These are phyloP conservation scores for Liparis tanakae DNA, from an alignment of 2,797 vertebrate species.

Conservation along the genomic window DNA sequence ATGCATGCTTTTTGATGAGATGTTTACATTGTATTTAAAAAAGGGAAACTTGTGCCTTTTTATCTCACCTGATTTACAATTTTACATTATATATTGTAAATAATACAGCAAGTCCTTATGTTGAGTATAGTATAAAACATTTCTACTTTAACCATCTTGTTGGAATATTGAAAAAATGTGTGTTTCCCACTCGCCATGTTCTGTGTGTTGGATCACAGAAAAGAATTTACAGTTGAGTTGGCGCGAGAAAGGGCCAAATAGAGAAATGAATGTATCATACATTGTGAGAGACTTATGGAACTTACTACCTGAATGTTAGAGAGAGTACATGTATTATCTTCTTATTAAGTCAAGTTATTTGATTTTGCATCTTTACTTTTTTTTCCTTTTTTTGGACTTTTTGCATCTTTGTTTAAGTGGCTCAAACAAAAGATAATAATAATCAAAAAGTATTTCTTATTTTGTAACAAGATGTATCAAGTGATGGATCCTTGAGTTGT, in stretches of 20 bases:
- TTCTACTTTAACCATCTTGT: conserved; percentile 86
- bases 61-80: conserved; percentile 97
- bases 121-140: conserved; percentile 89
- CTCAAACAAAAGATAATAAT: conserved; percentile 46
- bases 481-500: conserved; percentile 69
- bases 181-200: conserved; percentile 75
- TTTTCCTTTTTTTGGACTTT: conserved; percentile 54
- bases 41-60: conserved; percentile 99
- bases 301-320: conserved; percentile 84
- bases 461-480: conserved; percentile 73
- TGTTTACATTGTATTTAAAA: conserved; percentile 99
- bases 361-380: conserved; percentile 55
- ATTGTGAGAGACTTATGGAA: conserved; percentile 75
- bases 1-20: conserved; percentile 98
- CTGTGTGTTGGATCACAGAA: conserved; percentile 69
- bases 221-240: conserved; percentile 54
- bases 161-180: conserved; percentile 68
- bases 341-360: conserved; percentile 69
- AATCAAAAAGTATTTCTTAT: conserved; percentile 68
- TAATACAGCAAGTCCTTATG: conserved; percentile 89
- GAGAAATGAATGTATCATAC: conserved; percentile 81
- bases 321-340: conserved; percentile 75
- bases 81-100: conserved; percentile 99
- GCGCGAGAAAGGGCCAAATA: conserved; percentile 57
- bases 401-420: conserved; percentile 71